Evolutionary conservation across 2,888 invertebrate genomes (phyloP).

Genomic region (Lycocerus yunnanus): DNA sequence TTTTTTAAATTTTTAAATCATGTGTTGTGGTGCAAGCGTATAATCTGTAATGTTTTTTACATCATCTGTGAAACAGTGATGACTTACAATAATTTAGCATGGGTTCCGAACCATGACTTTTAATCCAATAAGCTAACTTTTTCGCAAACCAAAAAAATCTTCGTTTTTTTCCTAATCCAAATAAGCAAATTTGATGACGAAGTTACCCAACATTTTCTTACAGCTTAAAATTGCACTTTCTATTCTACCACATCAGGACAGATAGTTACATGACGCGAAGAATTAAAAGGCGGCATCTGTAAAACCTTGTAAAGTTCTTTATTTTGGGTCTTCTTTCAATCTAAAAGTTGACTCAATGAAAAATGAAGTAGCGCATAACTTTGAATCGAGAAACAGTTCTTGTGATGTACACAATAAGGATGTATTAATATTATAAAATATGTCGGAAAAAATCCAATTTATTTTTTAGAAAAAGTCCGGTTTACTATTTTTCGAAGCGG

Average conservation of each 20-base stretch:
- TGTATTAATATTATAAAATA: slow-evolving; percentile 35
- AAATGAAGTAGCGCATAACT: slow-evolving; percentile 48
- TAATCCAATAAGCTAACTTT: too few species aligned
- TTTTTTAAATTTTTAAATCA: too few species aligned
- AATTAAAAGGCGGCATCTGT: slow-evolving; percentile 36
- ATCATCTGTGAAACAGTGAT: too few species aligned
- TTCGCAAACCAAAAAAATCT: too few species aligned
- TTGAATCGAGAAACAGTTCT: slow-evolving; percentile 30
- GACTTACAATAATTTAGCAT: too few species aligned
- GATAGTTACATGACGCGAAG: slow-evolving; percentile 13
- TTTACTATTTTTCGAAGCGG: slow-evolving; percentile 19
- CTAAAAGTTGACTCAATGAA: slow-evolving; percentile 49
- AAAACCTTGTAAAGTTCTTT: slow-evolving; percentile 39
- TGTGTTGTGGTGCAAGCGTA: too few species aligned
- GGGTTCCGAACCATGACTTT: too few species aligned
- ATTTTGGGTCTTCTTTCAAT: slow-evolving; percentile 37
- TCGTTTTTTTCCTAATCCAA: too few species aligned
- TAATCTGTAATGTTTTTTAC: too few species aligned
- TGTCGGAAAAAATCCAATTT: slow-evolving; percentile 51
- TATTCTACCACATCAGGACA: neutral
- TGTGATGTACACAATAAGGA: slow-evolving; percentile 30
- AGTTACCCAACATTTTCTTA: neutral
- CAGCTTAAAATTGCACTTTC: neutral
- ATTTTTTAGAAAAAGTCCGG: slow-evolving; percentile 43
- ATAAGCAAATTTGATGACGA: too few species aligned